A percentile compares a stretch with the other conserved stretches of the same genome.
These are phyloP conservation scores for Esox niger DNA, from an alignment of 2,113 vertebrate genomes.

Conservation along the genomic window DNA sequence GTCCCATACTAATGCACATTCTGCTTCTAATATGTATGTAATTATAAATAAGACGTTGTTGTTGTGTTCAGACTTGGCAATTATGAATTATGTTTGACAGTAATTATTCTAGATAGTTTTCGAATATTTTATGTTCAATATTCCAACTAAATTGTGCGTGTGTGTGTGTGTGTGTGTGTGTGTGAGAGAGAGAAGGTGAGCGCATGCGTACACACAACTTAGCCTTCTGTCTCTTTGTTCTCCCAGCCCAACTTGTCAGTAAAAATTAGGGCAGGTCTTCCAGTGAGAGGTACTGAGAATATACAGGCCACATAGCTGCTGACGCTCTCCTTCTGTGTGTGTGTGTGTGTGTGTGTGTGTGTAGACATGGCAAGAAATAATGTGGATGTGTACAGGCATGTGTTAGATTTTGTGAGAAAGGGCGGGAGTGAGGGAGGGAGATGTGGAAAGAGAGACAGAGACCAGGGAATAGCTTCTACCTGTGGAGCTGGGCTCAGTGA, in stretches of 20 bases:
- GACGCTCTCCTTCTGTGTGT: neutral
- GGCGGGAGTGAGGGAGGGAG: neutral
- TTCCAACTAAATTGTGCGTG: too few species aligned
- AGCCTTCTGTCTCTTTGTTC: neutral
- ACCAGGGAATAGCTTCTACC: slow-evolving; percentile 13
- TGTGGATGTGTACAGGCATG: neutral
- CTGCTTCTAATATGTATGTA: too few species aligned
- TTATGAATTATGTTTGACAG: too few species aligned
- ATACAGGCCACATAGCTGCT: neutral
- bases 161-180: slow-evolving; percentile 14
- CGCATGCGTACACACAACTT: neutral
- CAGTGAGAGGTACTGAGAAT: neutral
- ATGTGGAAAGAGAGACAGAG: neutral
- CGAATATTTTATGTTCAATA: too few species aligned
- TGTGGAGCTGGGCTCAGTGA: slow-evolving; percentile 38
- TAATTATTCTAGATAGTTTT: too few species aligned
- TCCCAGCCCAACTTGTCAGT: slow-evolving; percentile 15
- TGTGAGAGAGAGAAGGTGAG: neutral
- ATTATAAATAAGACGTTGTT: too few species aligned
- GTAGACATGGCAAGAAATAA: neutral
- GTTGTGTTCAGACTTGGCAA: too few species aligned
- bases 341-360: neutral
- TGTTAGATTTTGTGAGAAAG: neutral
- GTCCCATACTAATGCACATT: too few species aligned
- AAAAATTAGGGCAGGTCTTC: slow-evolving; percentile 28